Base-by-base conservation (phyloP, 2,797 vertebrate genomes). In the Calcarius lapponicus region DNA sequence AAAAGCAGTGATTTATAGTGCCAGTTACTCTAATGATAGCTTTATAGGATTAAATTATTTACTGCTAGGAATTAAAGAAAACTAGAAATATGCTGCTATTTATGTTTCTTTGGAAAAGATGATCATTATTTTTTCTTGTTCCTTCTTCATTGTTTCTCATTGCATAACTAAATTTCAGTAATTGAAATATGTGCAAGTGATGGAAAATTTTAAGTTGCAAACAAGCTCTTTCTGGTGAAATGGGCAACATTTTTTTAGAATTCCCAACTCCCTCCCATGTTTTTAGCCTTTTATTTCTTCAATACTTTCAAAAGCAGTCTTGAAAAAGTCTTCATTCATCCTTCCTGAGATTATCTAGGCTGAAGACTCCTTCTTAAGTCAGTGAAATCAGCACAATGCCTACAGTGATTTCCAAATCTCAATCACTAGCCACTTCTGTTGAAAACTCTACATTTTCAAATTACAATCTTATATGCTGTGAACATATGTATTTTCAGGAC, bases 31-130 rank as follows among this genome's bases (percentile, higher is more conserved):
- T 97, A 98, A 97, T 97, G 96, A 97, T 96, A 95, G 93, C 79
- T 97, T 97, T 97, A 97, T 95, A 96, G 88, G 51, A 96, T 93
- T 97, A 95, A 97, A 98, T 97, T 97, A 98, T 97, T 97, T 98
- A 98, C 97, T 96, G 60, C 61, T 80, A 65, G 81, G 89, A 96
- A 96, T 86, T 89, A 88, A 96, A 97, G 75, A 92, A 93, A 97
- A 86, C 80, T 88, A 90, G 96, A 94, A 88, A 88, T 91, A 92
- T 64, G 45, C 38, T 92, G 71, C 72, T 97, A 94, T 96, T 96
- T 94, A 93, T 86, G 78, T 82, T 96, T 88, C 96, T 93, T 88
- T 95, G 76, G 42, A 93, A 96, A 86, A 86, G 13, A 69, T 29
- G 9, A 40, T 82, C 4, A 65, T 76, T 64, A 57, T 11, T 47